Base-by-base conservation (phyloP, 1,140 invertebrate species). In the Calliopsis andreniformis region DNA sequence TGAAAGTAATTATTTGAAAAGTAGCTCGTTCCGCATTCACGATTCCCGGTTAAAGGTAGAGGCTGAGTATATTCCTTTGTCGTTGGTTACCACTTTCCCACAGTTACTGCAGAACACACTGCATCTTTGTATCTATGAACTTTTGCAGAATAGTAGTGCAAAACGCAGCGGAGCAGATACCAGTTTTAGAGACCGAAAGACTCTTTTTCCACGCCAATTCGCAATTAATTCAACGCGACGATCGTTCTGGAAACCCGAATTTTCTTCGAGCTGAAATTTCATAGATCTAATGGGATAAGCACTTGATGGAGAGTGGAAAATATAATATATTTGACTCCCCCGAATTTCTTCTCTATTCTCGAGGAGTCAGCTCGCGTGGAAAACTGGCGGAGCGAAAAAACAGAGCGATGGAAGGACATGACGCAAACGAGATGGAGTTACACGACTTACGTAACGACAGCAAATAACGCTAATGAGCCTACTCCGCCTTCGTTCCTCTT, bases 381-480 rank as follows among this genome's bases (percentile, higher is more conserved):
- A 59, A 47, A 30, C 56, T 30, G 28, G 51, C 67, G 45, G n/a
- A 35, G 42, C 53, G 69, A 78, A 45, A 53, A 64, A 80, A 32
- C 28, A 63, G 42, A 51, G 23, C 28, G 39, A 71, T 20, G 63
- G 35, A 63, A 56, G 23, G 14, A n/a, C n/a, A n/a, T n/a, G 45
- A 30, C 28, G n/a, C 43, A 25, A 67, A 55, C 68, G 76, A 86
- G 78, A 82, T 43, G 25, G 43, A 59, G 51, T 18, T 77, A 87
- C 20, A 16, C 80, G 86, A 86, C 87, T 92, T 92, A 92, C 86
- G 88, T 91, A 92, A 92, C 88, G 87, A 88, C 85, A 79, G 88
- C 89, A 91, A 92, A 91, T 91, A 92, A 92, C 90, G 88, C 89
- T 92, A 92, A 92, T 92, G 91, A 91, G 87, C 87, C 86, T 87